Evolutionary conservation across 2,888 invertebrate genomes (phyloP).

Genomic region (Gisinianus flammeolus): DNA sequence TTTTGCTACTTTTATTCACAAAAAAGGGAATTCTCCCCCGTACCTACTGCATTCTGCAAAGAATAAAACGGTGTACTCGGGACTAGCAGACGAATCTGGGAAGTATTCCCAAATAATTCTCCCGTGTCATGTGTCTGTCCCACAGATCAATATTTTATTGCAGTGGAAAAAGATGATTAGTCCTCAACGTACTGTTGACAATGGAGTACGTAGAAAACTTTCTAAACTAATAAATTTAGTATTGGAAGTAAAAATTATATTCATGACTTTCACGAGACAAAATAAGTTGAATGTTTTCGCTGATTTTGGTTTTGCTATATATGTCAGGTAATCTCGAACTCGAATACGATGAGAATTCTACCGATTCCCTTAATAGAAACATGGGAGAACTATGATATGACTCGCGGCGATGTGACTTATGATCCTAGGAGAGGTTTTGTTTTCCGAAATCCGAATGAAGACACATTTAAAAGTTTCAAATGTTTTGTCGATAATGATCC

Average conservation of each 20-base stretch:
- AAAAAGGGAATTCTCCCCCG: conserved; percentile 26
- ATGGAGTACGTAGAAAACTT: neutral
- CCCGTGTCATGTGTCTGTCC: conserved; percentile 11
- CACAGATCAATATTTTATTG: neutral
- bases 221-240: neutral
- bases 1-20: neutral
- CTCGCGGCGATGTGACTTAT: neutral
- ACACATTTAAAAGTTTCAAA: neutral
- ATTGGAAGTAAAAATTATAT: neutral
- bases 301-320: no score
- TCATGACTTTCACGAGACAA: no score
- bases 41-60: neutral
- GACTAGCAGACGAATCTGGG: neutral
- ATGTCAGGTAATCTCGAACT: no score
- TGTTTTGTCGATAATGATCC: neutral
- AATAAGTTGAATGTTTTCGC: no score
- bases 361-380: neutral
- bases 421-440: conserved; percentile 5
- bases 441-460: neutral
- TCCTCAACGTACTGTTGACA: no score
- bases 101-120: neutral
- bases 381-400: neutral
- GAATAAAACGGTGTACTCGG: neutral
- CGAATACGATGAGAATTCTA: no score
- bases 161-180: neutral